Percentiles rank a stretch among this genome's conserved stretches.
phyloP scores from a whole-genome alignment of 37 sponge, comb jelly and placozoan species.

The Halichondria panicea region DNA sequence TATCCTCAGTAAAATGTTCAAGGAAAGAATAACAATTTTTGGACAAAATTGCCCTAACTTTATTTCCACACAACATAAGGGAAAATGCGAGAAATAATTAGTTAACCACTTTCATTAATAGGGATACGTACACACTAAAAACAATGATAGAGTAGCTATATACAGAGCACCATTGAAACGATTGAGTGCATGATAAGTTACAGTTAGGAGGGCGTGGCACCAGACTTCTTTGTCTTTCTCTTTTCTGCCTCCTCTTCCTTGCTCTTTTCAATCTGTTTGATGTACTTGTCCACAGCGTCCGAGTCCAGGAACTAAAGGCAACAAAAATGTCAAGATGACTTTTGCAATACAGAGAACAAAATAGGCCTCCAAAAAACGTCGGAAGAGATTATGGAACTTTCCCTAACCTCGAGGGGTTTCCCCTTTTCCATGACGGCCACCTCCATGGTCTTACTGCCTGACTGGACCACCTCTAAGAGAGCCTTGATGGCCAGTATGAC shows the following conservation, averaged over 20 bases:
- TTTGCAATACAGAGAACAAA: not conserved
- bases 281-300: conserved; percentile 78
- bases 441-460: conserved; percentile 95
- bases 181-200: no score
- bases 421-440: conserved; percentile 93
- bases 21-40: no score
- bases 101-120: no score
- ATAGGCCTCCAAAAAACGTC: not conserved
- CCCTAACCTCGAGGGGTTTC: conserved; percentile 66
- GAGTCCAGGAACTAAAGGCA: conserved; percentile 70
- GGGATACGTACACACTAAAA: no score
- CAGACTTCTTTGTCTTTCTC: conserved; percentile 66
- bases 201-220: conserved; percentile 5
- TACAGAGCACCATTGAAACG: no score
- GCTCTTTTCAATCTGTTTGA: conserved; percentile 84
- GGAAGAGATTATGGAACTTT: not conserved
- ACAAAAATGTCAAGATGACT: not conserved
- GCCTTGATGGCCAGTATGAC: conserved; percentile 90
- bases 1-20: no score
- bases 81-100: no score
- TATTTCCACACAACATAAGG: no score
- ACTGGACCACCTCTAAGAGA: conserved; percentile 96
- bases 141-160: no score
- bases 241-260: conserved; percentile 92
- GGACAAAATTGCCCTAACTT: no score